Conservation (phyloP, 2,888 invertebrate genomes). For the Galerucella nymphaeae region DNA sequence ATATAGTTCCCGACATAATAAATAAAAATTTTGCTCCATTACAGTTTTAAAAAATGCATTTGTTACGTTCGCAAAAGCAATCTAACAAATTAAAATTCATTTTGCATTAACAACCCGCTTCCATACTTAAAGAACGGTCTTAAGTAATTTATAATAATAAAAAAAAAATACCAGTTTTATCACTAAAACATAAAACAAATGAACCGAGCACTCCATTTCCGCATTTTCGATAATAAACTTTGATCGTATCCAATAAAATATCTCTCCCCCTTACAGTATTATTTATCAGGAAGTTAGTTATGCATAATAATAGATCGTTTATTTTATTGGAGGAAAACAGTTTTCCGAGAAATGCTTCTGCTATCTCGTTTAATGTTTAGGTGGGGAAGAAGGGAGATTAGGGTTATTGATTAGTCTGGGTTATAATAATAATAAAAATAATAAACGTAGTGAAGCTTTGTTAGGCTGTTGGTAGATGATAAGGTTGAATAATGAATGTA, state of each 20-base stretch:
- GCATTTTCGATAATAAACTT: conserved; percentile 29
- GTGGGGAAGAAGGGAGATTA: neutral
- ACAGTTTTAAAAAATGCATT: neutral
- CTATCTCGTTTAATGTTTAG: conserved; percentile 8
- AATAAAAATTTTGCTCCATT: neutral
- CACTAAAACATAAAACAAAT: conserved; percentile 21
- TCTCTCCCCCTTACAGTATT: conserved; percentile 20
- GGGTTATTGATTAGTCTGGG: neutral
- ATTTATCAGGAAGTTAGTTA: conserved; percentile 34
- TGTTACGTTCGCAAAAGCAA: neutral
- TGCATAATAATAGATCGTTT: conserved; percentile 32
- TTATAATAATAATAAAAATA: conserved; percentile 3
- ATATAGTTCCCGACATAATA: neutral
- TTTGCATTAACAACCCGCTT: neutral
- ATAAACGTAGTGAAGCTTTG: neutral
- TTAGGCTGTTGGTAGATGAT: neutral
- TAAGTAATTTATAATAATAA: conserved; percentile 11
- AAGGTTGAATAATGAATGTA: conserved; percentile 4
- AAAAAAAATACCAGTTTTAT: conserved; percentile 16
- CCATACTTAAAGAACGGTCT: conserved; percentile 2
- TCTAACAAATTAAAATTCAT: neutral
- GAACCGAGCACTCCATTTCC: conserved; percentile 16
- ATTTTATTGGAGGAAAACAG: conserved; percentile 34
- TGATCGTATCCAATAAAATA: conserved; percentile 22
- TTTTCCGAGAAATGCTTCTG: conserved; percentile 13